A percentile compares a stretch with the other conserved stretches of the same genome.
Evolutionary conservation across 2,113 vertebrate genomes (phyloP).

Genomic region (Arizona elegans): DNA sequence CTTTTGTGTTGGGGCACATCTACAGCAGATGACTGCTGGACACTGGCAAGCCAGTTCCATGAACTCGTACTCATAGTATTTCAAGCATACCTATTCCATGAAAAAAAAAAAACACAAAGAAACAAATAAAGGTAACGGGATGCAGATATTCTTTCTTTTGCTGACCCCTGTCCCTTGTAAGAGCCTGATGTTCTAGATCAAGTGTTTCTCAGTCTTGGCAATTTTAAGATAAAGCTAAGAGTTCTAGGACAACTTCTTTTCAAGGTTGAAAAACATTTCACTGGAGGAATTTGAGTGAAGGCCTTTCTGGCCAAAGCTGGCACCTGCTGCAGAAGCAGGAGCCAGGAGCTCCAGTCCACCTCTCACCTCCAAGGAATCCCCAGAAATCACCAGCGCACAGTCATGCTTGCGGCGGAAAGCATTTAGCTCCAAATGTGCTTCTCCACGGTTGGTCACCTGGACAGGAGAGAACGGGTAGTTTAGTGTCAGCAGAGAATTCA

Average conservation of each 20-base stretch:
- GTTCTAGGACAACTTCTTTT: not conserved
- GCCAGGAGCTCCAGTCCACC: fast-evolving
- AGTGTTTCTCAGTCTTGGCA: not conserved
- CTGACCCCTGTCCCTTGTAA: not conserved
- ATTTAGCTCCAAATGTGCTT: conserved; percentile 94
- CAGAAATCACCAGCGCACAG: conserved; percentile 94
- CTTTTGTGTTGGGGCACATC: conserved; percentile 93
- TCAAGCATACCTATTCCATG: conserved; percentile 84
- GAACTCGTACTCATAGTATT: conserved; percentile 96
- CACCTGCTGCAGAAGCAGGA: not conserved
- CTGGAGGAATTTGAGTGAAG: not conserved
- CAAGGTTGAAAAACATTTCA: not conserved
- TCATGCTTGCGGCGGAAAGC: conserved; percentile 96
- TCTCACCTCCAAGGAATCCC: conserved; percentile 91
- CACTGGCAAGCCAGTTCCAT: conserved; percentile 98
- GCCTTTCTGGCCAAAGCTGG: not conserved
- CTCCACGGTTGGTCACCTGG: conserved; percentile 92
- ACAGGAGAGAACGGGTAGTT: not conserved
- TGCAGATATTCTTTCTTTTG: not conserved
- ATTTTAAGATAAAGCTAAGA: not conserved
- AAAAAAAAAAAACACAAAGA: not conserved
- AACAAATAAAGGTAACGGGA: fast-evolving
- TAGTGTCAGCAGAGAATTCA: not conserved
- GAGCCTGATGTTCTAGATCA: not conserved
- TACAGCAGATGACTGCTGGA: conserved; percentile 92